phyloP scores from a whole-genome alignment of 2,888 invertebrate genomes.

The Frankliniella intonsa region DNA sequence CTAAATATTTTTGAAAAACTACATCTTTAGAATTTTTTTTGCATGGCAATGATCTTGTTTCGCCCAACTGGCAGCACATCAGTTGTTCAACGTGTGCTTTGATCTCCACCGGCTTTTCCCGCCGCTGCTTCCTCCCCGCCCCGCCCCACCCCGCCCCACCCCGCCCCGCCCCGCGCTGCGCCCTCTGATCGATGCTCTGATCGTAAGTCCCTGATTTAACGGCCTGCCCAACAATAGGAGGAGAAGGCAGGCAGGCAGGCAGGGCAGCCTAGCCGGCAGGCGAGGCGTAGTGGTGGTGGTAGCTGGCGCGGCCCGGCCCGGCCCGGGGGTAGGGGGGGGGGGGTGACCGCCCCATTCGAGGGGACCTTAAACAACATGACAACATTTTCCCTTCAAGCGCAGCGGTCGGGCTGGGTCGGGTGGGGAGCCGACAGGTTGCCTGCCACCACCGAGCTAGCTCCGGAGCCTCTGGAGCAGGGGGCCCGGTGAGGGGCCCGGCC shows the following conservation, averaged over 20 bases:
- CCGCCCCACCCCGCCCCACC: neutral
- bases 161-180: neutral
- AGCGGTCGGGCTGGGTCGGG: neutral
- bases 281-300: too few relatives aligned
- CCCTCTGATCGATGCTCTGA: slow-evolving; percentile 2
- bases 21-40: too few relatives aligned
- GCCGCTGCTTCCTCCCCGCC: neutral
- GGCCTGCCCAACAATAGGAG: neutral
- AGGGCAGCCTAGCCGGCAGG: too few relatives aligned
- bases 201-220: slow-evolving; percentile 17
- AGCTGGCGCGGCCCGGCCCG: neutral
- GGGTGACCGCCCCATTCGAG: neutral
- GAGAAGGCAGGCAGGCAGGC: neutral
- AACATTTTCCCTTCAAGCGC: slow-evolving; percentile 17
- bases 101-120: too few relatives aligned
- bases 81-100: too few relatives aligned
- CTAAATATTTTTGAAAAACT: too few relatives aligned
- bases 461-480: too few relatives aligned
- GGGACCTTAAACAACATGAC: slow-evolving; percentile 12
- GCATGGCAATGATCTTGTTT: too few relatives aligned
- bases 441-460: too few relatives aligned
- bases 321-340: neutral
- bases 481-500: too few relatives aligned
- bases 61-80: too few relatives aligned
- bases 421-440: neutral